Conservation (phyloP, 1,140 invertebrate species). For the Drosophila ficusphila region DNA sequence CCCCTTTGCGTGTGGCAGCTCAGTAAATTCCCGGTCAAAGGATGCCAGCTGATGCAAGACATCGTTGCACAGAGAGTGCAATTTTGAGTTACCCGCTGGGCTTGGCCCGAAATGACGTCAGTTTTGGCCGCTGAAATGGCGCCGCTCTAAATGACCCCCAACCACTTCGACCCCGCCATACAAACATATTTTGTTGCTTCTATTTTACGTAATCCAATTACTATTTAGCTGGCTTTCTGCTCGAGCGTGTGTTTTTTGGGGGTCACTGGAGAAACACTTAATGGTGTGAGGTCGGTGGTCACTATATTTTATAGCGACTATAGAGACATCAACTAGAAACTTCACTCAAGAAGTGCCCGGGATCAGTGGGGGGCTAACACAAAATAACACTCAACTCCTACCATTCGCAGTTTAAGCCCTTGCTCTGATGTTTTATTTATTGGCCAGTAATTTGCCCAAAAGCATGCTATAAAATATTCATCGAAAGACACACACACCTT, state of each 20-base stretch:
- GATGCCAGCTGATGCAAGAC: slow-evolving; percentile 34
- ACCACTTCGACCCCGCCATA: slow-evolving; percentile 1
- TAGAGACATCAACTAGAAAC: slow-evolving; percentile 14
- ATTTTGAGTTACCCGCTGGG: slow-evolving; percentile 27
- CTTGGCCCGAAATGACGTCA: slow-evolving; percentile 43
- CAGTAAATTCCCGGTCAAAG: slow-evolving; percentile 2
- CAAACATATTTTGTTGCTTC: slow-evolving; percentile 19
- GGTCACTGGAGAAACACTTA: neutral
- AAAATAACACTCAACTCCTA: slow-evolving; percentile 5
- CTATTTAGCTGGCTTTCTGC: slow-evolving; percentile 23
- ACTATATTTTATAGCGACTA: slow-evolving; percentile 24
- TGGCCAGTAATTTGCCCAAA: slow-evolving; percentile 67
- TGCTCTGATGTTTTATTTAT: slow-evolving; percentile 62
- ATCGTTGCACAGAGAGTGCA: slow-evolving; percentile 49
- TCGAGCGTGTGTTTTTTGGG: neutral
- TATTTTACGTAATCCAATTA: slow-evolving; percentile 73
- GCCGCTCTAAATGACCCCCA: slow-evolving; percentile 18
- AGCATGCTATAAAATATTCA: slow-evolving; percentile 77
- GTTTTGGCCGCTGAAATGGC: slow-evolving; percentile 20
- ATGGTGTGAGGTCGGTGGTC: slow-evolving; percentile 6
- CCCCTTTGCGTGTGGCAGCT: slow-evolving; percentile 6
- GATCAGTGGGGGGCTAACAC: slow-evolving; percentile 12
- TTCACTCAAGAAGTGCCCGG: slow-evolving; percentile 32
- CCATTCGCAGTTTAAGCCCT: neutral
- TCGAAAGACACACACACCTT: slow-evolving; percentile 9